Conservation (phyloP, 2,113 vertebrate genomes). For the Rhodinocichla rosea region DNA sequence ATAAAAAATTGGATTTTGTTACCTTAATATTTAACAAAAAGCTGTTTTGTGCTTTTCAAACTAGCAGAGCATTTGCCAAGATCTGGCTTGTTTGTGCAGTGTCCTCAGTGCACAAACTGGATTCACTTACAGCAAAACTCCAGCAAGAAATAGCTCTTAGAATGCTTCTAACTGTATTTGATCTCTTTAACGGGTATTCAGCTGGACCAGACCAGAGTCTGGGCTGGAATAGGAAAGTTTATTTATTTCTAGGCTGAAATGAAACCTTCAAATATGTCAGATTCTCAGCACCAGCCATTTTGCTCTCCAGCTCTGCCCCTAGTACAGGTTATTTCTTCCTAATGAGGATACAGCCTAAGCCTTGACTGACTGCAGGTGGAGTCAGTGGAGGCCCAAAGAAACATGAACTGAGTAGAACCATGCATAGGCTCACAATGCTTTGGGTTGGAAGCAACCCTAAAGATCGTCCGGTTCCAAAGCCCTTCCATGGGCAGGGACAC, state of each 20-base stretch:
- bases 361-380: neutral
- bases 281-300: neutral
- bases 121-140: neutral
- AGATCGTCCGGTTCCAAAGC: neutral
- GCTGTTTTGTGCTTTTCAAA: neutral
- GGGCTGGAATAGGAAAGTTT: neutral
- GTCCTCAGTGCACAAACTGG: neutral
- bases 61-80: neutral
- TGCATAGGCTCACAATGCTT: accelerated
- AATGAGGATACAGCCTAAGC: neutral
- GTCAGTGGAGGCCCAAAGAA: neutral
- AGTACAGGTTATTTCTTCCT: neutral
- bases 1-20: neutral
- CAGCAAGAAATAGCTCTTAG: neutral
- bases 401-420: neutral
- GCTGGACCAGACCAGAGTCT: neutral
- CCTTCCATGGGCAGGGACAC: neutral
- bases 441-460: neutral
- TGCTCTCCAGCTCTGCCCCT: neutral
- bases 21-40: neutral
- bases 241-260: neutral
- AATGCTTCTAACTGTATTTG: neutral
- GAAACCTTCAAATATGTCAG: neutral
- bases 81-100: neutral
- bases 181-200: neutral